Evolutionary conservation across 2,888 invertebrate species (phyloP).

Genomic region (Leptinotarsa haldemani): DNA sequence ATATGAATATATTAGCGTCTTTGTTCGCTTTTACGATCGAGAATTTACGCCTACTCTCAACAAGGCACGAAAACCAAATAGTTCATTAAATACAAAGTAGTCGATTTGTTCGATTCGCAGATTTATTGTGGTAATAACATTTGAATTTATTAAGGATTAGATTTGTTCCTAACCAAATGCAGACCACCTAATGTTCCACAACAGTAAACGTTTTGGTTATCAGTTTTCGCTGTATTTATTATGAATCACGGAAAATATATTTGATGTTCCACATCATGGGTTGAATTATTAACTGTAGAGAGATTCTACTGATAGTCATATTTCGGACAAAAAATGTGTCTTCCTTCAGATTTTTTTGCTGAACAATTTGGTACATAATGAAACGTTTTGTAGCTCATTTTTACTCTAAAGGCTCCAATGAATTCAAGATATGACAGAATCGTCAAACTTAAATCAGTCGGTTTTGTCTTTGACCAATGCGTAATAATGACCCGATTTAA

Average conservation of each 20-base stretch:
- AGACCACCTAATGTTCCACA: background rate
- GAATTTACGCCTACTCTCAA: conserved; percentile 6
- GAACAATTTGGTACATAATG: too few species aligned
- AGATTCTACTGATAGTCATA: too few species aligned
- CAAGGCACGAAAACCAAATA: background rate
- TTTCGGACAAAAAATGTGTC: too few species aligned
- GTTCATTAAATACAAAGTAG: conserved; percentile 20
- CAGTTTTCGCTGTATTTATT: background rate
- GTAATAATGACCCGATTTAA: too few species aligned
- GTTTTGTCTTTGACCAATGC: too few species aligned
- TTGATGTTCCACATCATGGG: too few species aligned
- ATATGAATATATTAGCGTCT: background rate
- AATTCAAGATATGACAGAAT: too few species aligned
- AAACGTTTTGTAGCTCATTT: too few species aligned
- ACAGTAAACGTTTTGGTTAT: background rate
- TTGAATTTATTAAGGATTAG: background rate
- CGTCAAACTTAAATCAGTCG: too few species aligned
- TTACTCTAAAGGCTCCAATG: too few species aligned
- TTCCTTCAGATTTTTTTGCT: too few species aligned
- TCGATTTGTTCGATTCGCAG: background rate
- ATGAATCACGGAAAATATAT: background rate
- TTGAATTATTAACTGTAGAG: too few species aligned
- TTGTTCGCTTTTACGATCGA: background rate
- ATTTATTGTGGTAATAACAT: background rate
- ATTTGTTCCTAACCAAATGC: background rate